Conservation (phyloP, 2,113 vertebrate species). For the Cricetomys ansorgei region DNA sequence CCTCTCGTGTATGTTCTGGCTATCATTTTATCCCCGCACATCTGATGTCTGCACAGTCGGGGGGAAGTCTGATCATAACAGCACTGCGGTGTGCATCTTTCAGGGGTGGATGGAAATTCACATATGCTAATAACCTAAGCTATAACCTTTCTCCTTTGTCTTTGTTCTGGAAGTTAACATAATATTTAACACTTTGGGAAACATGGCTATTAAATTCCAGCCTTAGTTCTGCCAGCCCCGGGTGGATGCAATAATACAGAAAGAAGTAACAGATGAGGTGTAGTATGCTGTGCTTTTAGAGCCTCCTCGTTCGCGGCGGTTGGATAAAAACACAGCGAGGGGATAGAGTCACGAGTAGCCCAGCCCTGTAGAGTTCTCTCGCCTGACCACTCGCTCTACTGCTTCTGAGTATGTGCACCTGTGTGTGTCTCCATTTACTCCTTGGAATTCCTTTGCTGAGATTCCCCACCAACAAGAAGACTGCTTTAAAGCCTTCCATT, state of each 20-base stretch:
- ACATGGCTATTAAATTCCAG: not conserved
- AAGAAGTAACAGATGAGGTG: not conserved
- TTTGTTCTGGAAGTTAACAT: not conserved
- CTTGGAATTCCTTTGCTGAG: not conserved
- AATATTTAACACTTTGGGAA: not conserved
- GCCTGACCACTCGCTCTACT: accelerated
- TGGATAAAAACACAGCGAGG: accelerated
- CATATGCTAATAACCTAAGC: not conserved
- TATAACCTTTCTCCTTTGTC: not conserved
- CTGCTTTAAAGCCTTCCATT: not conserved
- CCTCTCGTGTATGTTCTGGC: not conserved
- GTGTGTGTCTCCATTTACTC: accelerated
- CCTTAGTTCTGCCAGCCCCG: not conserved
- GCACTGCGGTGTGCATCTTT: not conserved
- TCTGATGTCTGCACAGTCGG: accelerated
- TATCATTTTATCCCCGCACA: not conserved
- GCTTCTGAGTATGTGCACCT: accelerated
- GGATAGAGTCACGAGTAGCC: accelerated
- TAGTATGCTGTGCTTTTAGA: accelerated
- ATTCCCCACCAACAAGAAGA: not conserved
- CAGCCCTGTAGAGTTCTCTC: not conserved
- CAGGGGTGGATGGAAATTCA: not conserved
- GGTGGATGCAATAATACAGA: not conserved
- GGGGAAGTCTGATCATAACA: accelerated
- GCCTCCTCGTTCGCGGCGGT: not conserved